Base-by-base conservation (phyloP, 2,888 invertebrate genomes). In the Drosophila tanythrix region DNA sequence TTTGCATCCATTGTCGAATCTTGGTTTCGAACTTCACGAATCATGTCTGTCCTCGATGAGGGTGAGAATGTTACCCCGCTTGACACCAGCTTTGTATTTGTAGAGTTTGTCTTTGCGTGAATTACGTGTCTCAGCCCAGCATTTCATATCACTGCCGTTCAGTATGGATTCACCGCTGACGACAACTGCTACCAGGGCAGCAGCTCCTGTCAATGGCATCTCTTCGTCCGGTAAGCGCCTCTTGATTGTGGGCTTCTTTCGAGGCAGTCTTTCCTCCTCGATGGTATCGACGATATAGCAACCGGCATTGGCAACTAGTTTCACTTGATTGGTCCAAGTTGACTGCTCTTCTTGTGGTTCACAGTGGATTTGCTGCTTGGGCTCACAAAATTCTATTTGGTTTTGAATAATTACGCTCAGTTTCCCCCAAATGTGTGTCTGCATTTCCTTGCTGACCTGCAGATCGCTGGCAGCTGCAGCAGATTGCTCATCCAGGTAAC, bases 401-500 rank as follows among this genome's bases (percentile, higher is more conserved):
- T 56, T n/a, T 29, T 38, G 13, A 29, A 56, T 56, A 13, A 38
- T 38, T n/a, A 4, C 13, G 7, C 56, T 38, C 0, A 56, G 38
- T 38, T 56, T 56, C 27, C 27, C 38, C 56, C 56, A 56, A 18
- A 56, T 38, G 38, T 56, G 56, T n/a, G 18, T 38, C n/a, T 56
- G 38, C 56, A 56, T 38, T 56, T 56, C 27, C n/a, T 56, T n/a
- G 38, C 3, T 56, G 11, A 56, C 15, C 13, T 56, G 38, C 56
- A 56, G 8, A 18, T 56, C 38, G 13, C 27, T 56, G n/a, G n/a
- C n/a, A 36, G n/a, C 27, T 38, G 38, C 1, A 4, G 7, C 8
- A 13, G n/a, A 8, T n/a, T 56, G 38, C 15, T 29, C 56, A 56
- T 56, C n/a, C 15, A 56, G 1, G 38, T 29, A 56, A 13, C 56